Evolutionary conservation across 1,140 invertebrate genomes (phyloP).

Genomic region (Meloidogyne exigua): DNA sequence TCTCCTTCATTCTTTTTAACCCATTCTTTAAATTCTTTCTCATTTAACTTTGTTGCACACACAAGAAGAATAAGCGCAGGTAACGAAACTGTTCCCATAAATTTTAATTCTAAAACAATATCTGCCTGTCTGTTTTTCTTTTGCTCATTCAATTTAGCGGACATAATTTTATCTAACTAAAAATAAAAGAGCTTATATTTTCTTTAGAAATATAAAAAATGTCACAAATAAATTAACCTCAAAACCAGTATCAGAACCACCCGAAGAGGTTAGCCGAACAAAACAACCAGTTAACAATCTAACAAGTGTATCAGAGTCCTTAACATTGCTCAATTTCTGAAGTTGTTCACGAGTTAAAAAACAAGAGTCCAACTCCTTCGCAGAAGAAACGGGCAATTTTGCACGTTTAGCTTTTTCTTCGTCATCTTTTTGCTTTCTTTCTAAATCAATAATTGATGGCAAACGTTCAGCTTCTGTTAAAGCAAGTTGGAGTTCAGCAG

Average conservation of each 20-base stretch:
- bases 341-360: conserved; percentile 5
- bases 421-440: not conserved
- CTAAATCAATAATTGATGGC: conserved; percentile 7
- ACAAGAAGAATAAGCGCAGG: conserved; percentile 21
- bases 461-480: conserved; percentile 10
- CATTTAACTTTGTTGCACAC: conserved; percentile 12
- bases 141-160: conserved; percentile 1
- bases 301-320: not conserved
- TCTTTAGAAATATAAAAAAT: too few species aligned
- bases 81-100: conserved; percentile 22
- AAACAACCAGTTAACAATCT: conserved; percentile 16
- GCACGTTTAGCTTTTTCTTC: conserved; percentile 10
- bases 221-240: conserved; percentile 8
- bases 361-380: conserved; percentile 16
- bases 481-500: conserved; percentile 13
- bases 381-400: not conserved
- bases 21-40: conserved; percentile 27
- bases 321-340: conserved; percentile 3
- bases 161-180: conserved; percentile 21
- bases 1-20: not conserved
- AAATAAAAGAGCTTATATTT: not conserved
- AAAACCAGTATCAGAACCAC: conserved; percentile 19
- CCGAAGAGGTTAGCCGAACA: conserved; percentile 5
- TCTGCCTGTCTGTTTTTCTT: not conserved
- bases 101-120: conserved; percentile 18